Base-by-base conservation (phyloP, 2,113 vertebrate genomes). In the Callipepla californica region DNA sequence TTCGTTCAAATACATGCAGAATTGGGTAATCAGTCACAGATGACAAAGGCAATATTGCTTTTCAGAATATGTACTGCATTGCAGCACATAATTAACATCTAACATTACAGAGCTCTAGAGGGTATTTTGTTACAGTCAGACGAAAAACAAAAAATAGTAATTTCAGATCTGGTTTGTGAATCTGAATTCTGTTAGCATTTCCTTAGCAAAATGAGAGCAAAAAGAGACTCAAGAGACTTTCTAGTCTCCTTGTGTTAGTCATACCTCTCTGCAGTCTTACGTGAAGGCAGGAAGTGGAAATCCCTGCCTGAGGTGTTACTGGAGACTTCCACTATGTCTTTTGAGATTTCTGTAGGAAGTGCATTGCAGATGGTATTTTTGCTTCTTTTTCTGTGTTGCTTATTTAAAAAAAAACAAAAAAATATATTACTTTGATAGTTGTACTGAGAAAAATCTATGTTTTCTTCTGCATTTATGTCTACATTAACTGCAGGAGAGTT, bases 1-100 rank as follows among this genome's bases (percentile, higher is more conserved):
- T 90, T 91, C 70, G 85, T 92, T 81, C 63, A 75, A 82, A 89
- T 45, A 89, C 45, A 69, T 25, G 63, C 45, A 59, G 88, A 96
- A 95, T 77, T 93, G 88, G 55, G 57, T 94, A 91, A 95, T 97
- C 78, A 80, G 89, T 97, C 84, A 92, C 74, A 90, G 86, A 94
- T 67, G 83, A 90, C 95, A 96, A 87, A 87, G 69, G 48, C 22
- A 25, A 61, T 94, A 93, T 67, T 96, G 51, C 79, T 95, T 95
- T 96, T 78, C 74, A 36, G 77, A 78, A 55, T 89, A 85, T 38
- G 67, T 79, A 77, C 91, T 83, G 80, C 80, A 93, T 44, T 93
- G 87, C 83, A 80, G 78, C 45, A 89, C 88, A 50, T 93, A 92
- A 94, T 96, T 96, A 96, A 96, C 88, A 96, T 36, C 51, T 67